phyloP scores from a whole-genome alignment of 2,888 invertebrate genomes.

The Stenoptilia bipunctidactyla region DNA sequence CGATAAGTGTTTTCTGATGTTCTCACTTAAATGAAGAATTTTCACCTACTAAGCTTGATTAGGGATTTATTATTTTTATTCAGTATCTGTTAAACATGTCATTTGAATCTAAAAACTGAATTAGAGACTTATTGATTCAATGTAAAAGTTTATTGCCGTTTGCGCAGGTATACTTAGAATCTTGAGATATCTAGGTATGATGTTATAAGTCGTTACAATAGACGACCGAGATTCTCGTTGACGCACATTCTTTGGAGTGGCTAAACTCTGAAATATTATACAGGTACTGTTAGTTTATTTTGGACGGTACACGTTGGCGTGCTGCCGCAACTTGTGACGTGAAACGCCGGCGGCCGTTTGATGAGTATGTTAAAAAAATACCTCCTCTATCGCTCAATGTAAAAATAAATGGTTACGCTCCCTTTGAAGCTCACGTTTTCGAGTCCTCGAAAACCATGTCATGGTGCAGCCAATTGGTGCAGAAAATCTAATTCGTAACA shows the following conservation, averaged over 20 bases:
- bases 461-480: conserved; percentile 15
- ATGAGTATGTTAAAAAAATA: no score
- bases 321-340: conserved; percentile 30
- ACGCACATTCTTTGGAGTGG: conserved; percentile 19
- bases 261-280: conserved; percentile 45
- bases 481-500: conserved; percentile 18
- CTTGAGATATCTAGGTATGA: no score
- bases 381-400: neutral
- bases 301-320: conserved; percentile 49
- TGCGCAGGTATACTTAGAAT: no score
- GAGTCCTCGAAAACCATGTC: conserved; percentile 7
- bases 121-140: no score
- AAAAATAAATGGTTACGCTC: neutral
- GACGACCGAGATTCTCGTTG: conserved; percentile 22
- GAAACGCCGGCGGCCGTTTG: no score
- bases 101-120: no score
- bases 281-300: conserved; percentile 43
- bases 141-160: no score
- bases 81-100: no score
- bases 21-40: no score
- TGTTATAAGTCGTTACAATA: conserved; percentile 2
- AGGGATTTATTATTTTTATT: no score
- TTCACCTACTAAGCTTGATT: no score
- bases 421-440: neutral
- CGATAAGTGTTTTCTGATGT: no score